phyloP scores from a whole-genome alignment of 2,113 vertebrate genomes.

The Cynoglossus semilaevis region DNA sequence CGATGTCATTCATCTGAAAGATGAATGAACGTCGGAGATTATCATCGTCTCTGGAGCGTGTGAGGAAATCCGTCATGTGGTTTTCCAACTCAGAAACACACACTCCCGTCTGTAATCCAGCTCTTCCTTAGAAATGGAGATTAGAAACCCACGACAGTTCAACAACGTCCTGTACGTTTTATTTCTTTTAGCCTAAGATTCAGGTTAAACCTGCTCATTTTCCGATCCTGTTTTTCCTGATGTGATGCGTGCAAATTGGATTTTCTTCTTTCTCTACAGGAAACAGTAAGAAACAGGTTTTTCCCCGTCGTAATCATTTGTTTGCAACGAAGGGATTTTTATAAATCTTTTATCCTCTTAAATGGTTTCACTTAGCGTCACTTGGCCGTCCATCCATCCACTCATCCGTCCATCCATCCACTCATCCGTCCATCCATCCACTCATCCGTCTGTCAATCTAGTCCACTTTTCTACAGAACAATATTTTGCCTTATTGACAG shows the following conservation, averaged over 20 bases:
- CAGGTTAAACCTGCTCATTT: constrained; percentile 24
- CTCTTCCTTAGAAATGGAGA: constrained; percentile 55
- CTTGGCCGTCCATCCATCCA: not conserved
- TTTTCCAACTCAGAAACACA: constrained; percentile 42
- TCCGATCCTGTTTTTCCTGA: constrained; percentile 2
- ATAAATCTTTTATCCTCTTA: not conserved
- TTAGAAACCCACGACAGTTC: constrained; percentile 38
- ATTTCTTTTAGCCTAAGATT: constrained; percentile 40
- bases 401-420: not conserved
- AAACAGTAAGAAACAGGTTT: not conserved
- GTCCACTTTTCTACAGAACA: no score
- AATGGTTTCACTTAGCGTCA: not conserved
- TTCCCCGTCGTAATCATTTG: constrained; percentile 4
- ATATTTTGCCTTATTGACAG: no score
- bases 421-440: constrained; percentile 2
- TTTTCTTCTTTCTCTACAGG: constrained; percentile 5
- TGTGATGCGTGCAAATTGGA: constrained; percentile 14
- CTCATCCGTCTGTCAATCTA: constrained; percentile 8
- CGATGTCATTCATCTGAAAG: constrained; percentile 35
- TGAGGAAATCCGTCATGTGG: constrained; percentile 55
- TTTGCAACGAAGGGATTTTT: not conserved
- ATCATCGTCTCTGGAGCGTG: constrained; percentile 51
- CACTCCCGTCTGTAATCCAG: constrained; percentile 35
- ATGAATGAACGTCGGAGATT: constrained; percentile 55
- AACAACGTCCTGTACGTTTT: constrained; percentile 18